These are phyloP conservation scores for Myrmophylax atrothorax DNA, from an alignment of 2,113 vertebrate genomes.

Conservation along the genomic window DNA sequence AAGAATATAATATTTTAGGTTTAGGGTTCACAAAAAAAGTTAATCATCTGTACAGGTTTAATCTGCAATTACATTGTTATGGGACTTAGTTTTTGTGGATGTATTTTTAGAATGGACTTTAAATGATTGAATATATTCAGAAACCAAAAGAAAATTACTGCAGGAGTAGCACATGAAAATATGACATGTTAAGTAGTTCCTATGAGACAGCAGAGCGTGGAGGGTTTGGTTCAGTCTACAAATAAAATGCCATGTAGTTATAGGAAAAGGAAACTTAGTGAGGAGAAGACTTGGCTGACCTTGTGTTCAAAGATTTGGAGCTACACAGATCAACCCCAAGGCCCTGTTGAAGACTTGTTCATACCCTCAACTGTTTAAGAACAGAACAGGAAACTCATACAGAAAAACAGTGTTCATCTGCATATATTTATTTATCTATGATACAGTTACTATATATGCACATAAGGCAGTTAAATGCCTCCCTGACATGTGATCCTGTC, in stretches of 20 bases:
- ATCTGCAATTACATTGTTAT: conserved; percentile 38
- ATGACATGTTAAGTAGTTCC: background rate
- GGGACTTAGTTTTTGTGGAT: conserved; percentile 36
- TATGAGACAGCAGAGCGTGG: background rate
- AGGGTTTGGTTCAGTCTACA: background rate
- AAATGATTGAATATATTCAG: conserved; percentile 45
- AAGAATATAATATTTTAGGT: background rate
- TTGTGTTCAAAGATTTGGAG: background rate
- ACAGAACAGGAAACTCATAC: background rate
- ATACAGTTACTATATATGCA: background rate
- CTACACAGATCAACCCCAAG: background rate
- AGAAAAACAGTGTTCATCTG: background rate
- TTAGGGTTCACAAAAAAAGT: background rate
- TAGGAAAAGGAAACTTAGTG: background rate
- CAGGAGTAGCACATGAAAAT: background rate
- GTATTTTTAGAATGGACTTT: conserved; percentile 47
- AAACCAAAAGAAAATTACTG: conserved; percentile 25
- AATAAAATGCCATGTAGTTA: background rate
- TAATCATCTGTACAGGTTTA: conserved; percentile 35
- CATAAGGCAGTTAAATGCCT: too few relatives aligned
- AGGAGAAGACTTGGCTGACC: background rate
- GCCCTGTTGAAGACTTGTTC: background rate
- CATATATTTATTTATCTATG: background rate
- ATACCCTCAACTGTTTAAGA: background rate
- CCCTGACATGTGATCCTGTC: too few relatives aligned